These are phyloP conservation scores for Callinectes sapidus DNA, from an alignment of 2,888 invertebrate genomes.

Conservation along the genomic window DNA sequence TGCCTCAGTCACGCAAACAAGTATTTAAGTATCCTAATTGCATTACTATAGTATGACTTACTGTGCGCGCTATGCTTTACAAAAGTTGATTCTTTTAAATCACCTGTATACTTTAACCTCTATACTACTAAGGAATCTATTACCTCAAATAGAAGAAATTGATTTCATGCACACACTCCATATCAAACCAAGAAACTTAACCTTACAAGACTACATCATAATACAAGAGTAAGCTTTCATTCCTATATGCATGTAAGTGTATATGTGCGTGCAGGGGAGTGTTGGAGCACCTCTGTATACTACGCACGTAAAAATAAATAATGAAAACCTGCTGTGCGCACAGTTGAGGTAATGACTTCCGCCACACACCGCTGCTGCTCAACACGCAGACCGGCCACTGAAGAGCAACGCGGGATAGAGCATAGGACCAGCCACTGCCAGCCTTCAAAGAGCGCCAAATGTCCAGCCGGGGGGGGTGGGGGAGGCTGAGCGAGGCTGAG, in stretches of 20 bases:
- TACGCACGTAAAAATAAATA: conserved; percentile 1
- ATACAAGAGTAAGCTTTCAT: not conserved
- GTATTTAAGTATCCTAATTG: too few relatives aligned
- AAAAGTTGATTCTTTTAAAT: too few relatives aligned
- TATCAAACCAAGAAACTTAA: too few relatives aligned
- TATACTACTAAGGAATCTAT: too few relatives aligned
- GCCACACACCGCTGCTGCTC: not conserved
- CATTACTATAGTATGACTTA: too few relatives aligned
- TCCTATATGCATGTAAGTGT: not conserved
- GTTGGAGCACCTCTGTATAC: not conserved
- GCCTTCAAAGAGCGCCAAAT: not conserved
- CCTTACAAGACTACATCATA: too few relatives aligned
- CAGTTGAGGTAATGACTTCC: conserved; percentile 22
- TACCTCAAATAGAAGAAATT: too few relatives aligned
- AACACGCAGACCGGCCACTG: not conserved
- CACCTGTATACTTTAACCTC: too few relatives aligned
- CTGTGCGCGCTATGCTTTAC: too few relatives aligned
- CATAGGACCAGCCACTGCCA: not conserved
- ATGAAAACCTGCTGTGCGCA: not conserved
- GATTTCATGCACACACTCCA: not conserved
- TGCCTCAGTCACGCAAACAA: too few relatives aligned
- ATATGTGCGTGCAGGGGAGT: not conserved
- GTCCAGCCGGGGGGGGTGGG: not conserved
- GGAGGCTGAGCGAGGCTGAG: not conserved
- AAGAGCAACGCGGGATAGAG: not conserved